phyloP scores from a whole-genome alignment of 2,888 invertebrate species.

The Serripes groenlandicus region DNA sequence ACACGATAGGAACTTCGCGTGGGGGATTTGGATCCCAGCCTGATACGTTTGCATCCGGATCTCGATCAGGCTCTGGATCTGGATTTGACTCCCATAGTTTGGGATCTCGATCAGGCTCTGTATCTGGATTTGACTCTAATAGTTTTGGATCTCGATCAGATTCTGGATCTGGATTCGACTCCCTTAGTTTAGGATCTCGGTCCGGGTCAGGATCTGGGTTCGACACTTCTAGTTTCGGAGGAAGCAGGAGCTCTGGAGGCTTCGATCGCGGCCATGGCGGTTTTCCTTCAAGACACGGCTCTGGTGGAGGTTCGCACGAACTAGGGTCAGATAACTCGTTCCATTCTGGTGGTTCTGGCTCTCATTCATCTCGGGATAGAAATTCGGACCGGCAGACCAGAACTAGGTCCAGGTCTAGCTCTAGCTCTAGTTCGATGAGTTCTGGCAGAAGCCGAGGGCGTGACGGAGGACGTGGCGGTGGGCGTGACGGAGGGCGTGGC shows the following conservation, averaged over 20 bases:
- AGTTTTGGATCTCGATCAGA: neutral
- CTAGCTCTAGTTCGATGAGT: neutral
- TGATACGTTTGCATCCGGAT: too few species aligned
- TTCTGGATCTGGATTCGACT: too few species aligned
- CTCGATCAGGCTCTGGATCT: too few species aligned
- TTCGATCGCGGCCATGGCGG: neutral
- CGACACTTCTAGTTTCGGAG: too few species aligned
- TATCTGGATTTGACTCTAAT: too few species aligned
- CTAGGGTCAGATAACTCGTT: neutral
- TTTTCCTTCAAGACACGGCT: neutral
- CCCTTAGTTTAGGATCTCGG: neutral
- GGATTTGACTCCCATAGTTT: neutral
- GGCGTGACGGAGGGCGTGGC: neutral
- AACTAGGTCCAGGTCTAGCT: neutral
- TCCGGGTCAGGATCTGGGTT: slow-evolving; percentile 1
- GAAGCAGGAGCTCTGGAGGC: too few species aligned
- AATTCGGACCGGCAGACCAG: neutral
- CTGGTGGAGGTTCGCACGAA: neutral
- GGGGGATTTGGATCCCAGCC: neutral
- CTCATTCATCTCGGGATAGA: neutral
- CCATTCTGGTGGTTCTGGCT: neutral
- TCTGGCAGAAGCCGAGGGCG: neutral
- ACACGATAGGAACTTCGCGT: neutral
- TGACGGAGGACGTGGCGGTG: neutral
- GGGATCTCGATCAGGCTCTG: too few species aligned